Evolutionary conservation across 2,113 vertebrate genomes (phyloP).

Genomic region (Opisthocomus hoazin): DNA sequence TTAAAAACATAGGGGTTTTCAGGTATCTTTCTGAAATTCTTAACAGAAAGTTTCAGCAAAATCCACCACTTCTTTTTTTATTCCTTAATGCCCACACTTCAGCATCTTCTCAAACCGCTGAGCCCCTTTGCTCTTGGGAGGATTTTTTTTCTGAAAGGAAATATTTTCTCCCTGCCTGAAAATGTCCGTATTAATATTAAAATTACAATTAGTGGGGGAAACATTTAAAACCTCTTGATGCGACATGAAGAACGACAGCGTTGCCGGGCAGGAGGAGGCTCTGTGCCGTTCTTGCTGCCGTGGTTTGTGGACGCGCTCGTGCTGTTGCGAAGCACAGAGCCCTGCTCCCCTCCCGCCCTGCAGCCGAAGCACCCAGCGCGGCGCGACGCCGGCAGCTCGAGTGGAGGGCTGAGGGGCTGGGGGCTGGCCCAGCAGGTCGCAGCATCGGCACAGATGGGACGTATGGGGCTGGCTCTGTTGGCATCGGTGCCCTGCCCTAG

Average conservation of each 20-base stretch:
- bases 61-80: not conserved
- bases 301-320: not conserved
- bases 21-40: not conserved
- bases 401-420: not conserved
- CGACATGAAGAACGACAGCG: not conserved
- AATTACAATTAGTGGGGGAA: not conserved
- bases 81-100: not conserved
- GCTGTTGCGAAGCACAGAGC: not conserved
- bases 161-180: not conserved
- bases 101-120: not conserved
- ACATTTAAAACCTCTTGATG: not conserved
- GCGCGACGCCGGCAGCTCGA: not conserved
- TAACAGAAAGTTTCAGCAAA: not conserved
- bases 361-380: not conserved
- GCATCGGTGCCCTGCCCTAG: fast-evolving
- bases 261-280: not conserved
- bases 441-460: fast-evolving
- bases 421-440: not conserved
- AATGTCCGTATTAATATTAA: not conserved
- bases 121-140: not conserved
- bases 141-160: not conserved
- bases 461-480: not conserved
- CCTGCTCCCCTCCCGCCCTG: not conserved
- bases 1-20: not conserved
- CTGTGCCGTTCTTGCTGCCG: not conserved